Base-by-base conservation (phyloP, 2,888 invertebrate genomes). In the Panzeria rudis region DNA sequence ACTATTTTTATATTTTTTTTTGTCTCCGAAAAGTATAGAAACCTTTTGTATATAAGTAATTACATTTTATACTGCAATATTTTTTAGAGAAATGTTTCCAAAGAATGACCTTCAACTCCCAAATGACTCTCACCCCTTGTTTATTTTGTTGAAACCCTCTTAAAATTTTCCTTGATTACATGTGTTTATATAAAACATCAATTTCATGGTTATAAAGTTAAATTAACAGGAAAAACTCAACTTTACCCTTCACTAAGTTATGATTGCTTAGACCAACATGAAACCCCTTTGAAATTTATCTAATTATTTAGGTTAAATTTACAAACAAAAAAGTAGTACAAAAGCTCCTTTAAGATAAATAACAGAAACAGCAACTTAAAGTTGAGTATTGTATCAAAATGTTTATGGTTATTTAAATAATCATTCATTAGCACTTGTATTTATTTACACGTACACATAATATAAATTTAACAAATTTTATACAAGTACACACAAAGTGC, bases 341-440 rank as follows among this genome's bases (percentile, higher is more conserved):
- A 11, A 56, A 15, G 47, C 17, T 35, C 3, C 35, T 8, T 9
- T 20, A 6, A 69, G 38, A 52, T 13, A 29, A 69, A 69, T 23
- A 15, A 38, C 17, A 47, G 35, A 47, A 44, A 38, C 38, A 25
- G 29, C n/a, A 54, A 44, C 44, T 20, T 7, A 35, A 25, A 25
- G 41, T 52, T 52, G 7, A 20, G 38, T n/a, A 11, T 23, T 17
- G 23, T 62, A 29, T n/a, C 8, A 38, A 35, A 38, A 52, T 62
- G 52, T 23, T n/a, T n/a, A 78, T 38, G 25, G 17, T 15, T 78
- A 52, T 69, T 59, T 50, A 78, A 78, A 78, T 78, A 69, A 69
- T 69, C 59, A 52, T 61, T 68, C 69, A 69, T 78, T 78, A 69
- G 59, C 47, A 61, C 61, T 50, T 69, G 47, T n/a, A 69, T 66